phyloP scores from a whole-genome alignment of 2,113 vertebrate species.

The Arvicanthis niloticus region DNA sequence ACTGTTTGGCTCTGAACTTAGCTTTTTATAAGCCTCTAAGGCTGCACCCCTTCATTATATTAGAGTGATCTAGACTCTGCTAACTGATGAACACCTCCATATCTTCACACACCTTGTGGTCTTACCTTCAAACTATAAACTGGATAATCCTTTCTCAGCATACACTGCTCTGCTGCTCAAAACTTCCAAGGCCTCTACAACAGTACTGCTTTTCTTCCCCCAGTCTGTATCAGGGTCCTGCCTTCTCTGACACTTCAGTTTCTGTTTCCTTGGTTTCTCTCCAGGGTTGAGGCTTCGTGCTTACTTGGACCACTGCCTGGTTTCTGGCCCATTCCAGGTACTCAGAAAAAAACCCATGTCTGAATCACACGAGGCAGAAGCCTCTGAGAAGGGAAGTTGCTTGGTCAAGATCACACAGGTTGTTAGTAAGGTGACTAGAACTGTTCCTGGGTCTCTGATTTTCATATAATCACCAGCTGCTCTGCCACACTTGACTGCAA shows the following conservation, averaged over 20 bases:
- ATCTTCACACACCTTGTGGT: not conserved
- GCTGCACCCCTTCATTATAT: not conserved
- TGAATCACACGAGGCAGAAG: not conserved
- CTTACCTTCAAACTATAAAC: not conserved
- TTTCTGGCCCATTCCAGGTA: not conserved
- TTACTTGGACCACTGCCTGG: not conserved
- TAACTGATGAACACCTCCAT: not conserved
- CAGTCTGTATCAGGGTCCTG: too few species aligned
- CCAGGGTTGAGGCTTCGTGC: not conserved
- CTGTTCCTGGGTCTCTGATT: not conserved
- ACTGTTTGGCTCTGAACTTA: not conserved
- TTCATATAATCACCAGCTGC: not conserved
- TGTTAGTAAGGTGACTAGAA: not conserved
- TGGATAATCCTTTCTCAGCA: not conserved
- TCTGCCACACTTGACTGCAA: not conserved
- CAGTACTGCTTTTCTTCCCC: not conserved
- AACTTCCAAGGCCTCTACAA: not conserved
- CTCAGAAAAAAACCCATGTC: not conserved
- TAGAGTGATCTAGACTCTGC: not conserved
- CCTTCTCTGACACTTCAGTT: not conserved
- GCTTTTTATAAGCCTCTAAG: not conserved
- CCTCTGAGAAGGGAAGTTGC: not conserved
- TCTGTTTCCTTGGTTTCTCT: conserved; percentile 13
- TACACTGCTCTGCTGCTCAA: not conserved
- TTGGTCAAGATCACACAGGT: not conserved